A percentile compares a stretch with the other conserved stretches of the same genome.
These are phyloP conservation scores for Zootermopsis nevadensis DNA, from an alignment of 2,888 invertebrate genomes.

Conservation along the genomic window DNA sequence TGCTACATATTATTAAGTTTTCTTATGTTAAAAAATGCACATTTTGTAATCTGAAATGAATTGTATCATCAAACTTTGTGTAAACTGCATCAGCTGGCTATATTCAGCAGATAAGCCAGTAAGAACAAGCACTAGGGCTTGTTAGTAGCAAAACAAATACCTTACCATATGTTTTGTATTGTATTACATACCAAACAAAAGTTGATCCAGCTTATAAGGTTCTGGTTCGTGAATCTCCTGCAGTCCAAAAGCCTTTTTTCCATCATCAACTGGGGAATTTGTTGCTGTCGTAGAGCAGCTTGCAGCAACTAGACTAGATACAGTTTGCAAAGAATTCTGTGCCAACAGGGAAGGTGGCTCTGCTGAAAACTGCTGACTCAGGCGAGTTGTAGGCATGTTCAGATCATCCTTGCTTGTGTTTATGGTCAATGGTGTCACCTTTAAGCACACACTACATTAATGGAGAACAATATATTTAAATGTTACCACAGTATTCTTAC, in stretches of 20 bases:
- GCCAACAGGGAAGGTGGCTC: slow-evolving; percentile 8
- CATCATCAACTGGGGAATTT: slow-evolving; percentile 46
- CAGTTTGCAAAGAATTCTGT: background rate
- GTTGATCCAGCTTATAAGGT: slow-evolving; percentile 61
- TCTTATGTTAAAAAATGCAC: too few relatives aligned
- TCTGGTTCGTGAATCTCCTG: slow-evolving; percentile 56
- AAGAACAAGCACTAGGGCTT: too few relatives aligned
- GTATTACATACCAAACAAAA: slow-evolving; percentile 58
- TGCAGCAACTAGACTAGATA: background rate
- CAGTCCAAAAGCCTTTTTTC: slow-evolving; percentile 26
- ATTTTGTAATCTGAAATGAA: too few relatives aligned
- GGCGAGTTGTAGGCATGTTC: slow-evolving; percentile 12
- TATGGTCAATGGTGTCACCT: slow-evolving; percentile 34
- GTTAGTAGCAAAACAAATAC: too few relatives aligned
- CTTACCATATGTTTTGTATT: too few relatives aligned
- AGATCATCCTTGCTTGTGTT: slow-evolving; percentile 31
- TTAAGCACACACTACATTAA: background rate
- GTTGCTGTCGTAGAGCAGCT: slow-evolving; percentile 33
- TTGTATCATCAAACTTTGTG: too few relatives aligned
- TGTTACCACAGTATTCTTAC: too few relatives aligned
- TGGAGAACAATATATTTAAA: too few relatives aligned
- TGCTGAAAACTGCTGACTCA: slow-evolving; percentile 17
- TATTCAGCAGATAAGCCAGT: too few relatives aligned
- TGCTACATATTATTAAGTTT: too few relatives aligned
- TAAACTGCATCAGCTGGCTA: too few relatives aligned